These are phyloP conservation scores for Drosophila kurseongensis DNA, from an alignment of 1,140 invertebrate genomes.

Conservation along the genomic window DNA sequence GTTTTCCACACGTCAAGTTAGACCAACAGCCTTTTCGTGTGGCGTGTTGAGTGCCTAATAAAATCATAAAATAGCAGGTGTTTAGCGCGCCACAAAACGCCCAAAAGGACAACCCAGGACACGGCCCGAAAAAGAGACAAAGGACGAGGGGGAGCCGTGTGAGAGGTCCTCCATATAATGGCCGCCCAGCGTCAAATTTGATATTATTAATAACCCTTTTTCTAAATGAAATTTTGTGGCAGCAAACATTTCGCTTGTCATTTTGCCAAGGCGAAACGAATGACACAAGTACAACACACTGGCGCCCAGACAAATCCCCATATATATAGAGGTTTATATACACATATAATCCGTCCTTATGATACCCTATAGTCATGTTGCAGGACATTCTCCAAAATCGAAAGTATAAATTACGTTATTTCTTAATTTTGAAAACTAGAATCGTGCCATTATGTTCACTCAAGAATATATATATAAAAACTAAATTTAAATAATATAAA, in stretches of 20 bases:
- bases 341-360: slow-evolving; percentile 3
- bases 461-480: no score
- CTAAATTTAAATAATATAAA: no score
- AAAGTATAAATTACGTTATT: no score
- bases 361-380: neutral
- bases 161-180: slow-evolving; percentile 31
- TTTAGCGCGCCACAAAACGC: slow-evolving; percentile 68
- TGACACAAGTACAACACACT: slow-evolving; percentile 66
- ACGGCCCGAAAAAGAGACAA: slow-evolving; percentile 15
- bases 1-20: slow-evolving; percentile 43
- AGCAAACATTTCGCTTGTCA: slow-evolving; percentile 76
- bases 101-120: slow-evolving; percentile 43
- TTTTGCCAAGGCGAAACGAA: slow-evolving; percentile 63
- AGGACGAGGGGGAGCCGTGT: neutral
- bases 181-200: slow-evolving; percentile 72
- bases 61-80: slow-evolving; percentile 80
- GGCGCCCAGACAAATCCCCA: slow-evolving; percentile 4
- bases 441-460: no score
- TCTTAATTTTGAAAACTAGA: no score
- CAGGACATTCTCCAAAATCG: neutral
- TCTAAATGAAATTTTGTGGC: slow-evolving; percentile 80
- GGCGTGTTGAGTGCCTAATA: slow-evolving; percentile 79
- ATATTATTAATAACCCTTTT: slow-evolving; percentile 82
- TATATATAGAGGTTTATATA: neutral
- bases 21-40: slow-evolving; percentile 29